Base-by-base conservation (phyloP, 2,888 invertebrate genomes). In the Thumatha senex region DNA sequence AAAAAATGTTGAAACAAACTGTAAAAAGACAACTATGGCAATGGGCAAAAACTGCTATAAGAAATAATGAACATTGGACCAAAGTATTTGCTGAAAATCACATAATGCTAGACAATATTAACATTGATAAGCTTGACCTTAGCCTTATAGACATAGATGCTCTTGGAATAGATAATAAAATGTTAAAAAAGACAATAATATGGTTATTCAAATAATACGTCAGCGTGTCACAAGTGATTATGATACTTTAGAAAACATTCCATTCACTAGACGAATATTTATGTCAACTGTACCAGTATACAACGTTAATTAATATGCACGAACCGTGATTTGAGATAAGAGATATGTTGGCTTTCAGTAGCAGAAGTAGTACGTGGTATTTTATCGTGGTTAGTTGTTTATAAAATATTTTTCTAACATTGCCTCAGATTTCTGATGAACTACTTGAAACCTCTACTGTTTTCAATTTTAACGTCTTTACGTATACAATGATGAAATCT, bases 321-420 rank as follows among this genome's bases (percentile, higher is more conserved):
- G 50, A 52, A 35, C 47, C 54, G 51, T 59, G 38, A 54, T 71
- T 73, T 63, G 54, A 61, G 81, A 82, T 84, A 84, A 84, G 73
- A 61, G 70, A 74, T 64, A 85, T 83, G 84, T 54, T 65, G 67
- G 70, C 63, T 66, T 70, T 68, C 13, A 44, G 54, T 64, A 38
- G 30, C 33, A 31, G 70, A 59, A 54, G 74, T 57, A 63, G 61
- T 60, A 44, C 40, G 40, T 48, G 15, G 33, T 47, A 51, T 51
- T 61, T 78, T 61, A 55, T 76, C 55, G 63, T 74, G 79, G 85
- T 86, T 67, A 74, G 84, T 77, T 7, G n/a, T 35, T 44, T 24
- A 24, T 59, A 14, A 29, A 13, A 43, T 42, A 24, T 31, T 35
- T 39, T 15, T 43, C 33, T 18, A 2, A 2, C 39, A 12, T n/a